Percentiles rank a stretch among this genome's conserved stretches.
phyloP scores from a whole-genome alignment of 2,113 vertebrate genomes.

The Alexandromys fortis region DNA sequence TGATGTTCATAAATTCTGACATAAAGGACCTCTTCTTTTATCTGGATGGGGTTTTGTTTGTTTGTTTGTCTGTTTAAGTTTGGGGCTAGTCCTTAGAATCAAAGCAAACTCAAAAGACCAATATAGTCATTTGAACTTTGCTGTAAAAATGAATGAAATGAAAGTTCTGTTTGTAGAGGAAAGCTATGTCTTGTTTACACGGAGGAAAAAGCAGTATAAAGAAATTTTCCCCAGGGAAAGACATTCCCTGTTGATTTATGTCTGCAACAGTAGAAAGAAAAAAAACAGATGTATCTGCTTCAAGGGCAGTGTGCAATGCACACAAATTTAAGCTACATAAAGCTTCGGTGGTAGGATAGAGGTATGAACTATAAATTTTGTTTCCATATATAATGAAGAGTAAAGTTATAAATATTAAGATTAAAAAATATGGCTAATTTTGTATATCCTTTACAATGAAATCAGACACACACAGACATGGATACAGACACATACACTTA shows the following conservation, averaged over 20 bases:
- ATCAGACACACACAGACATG: not conserved
- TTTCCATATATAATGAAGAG: slow-evolving; percentile 53
- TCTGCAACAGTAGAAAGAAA: slow-evolving; percentile 9
- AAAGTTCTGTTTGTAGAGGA: slow-evolving; percentile 49
- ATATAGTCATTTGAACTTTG: slow-evolving; percentile 52
- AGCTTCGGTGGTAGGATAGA: slow-evolving; percentile 54
- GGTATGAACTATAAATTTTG: slow-evolving; percentile 59
- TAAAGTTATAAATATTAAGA: slow-evolving; percentile 60
- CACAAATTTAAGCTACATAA: slow-evolving; percentile 66
- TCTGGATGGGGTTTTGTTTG: not conserved
- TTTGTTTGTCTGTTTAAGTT: slow-evolving; percentile 32
- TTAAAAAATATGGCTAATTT: slow-evolving; percentile 53
- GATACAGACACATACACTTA: not conserved
- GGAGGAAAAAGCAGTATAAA: slow-evolving; percentile 22
- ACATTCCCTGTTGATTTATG: slow-evolving; percentile 61
- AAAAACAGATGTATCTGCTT: slow-evolving; percentile 23
- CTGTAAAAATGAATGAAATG: slow-evolving; percentile 58
- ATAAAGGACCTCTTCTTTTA: not conserved
- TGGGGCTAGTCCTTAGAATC: slow-evolving; percentile 37
- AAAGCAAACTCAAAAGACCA: slow-evolving; percentile 51
- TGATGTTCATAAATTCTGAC: not conserved
- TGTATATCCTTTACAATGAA: slow-evolving; percentile 55
- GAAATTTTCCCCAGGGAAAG: slow-evolving; percentile 52
- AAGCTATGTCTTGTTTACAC: slow-evolving; percentile 58
- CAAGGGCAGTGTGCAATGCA: slow-evolving; percentile 52